Percentiles rank a stretch among this genome's conserved stretches.
phyloP scores from a whole-genome alignment of 2,797 vertebrate species.

The Smutsia gigantea region DNA sequence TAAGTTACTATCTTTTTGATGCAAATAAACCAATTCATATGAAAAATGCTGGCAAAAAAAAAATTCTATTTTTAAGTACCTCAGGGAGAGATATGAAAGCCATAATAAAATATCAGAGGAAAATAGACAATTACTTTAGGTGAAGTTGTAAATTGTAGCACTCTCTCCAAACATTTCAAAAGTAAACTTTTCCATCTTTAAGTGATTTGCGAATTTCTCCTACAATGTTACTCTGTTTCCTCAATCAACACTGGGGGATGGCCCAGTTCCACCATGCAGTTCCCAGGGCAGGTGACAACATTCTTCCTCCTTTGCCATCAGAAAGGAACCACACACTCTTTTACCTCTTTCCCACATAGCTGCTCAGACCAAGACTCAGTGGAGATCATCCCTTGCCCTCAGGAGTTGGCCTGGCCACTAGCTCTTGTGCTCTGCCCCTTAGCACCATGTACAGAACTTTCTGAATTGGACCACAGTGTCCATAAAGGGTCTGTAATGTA shows the following conservation, averaged over 20 bases:
- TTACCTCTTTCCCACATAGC: not conserved
- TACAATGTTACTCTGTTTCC: not conserved
- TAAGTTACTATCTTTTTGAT: conserved; percentile 8
- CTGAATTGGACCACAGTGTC: not conserved
- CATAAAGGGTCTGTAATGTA: not conserved
- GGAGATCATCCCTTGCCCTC: fast-evolving
- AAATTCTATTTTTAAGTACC: not conserved
- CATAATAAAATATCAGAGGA: not conserved
- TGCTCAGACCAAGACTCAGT: fast-evolving
- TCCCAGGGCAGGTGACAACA: not conserved
- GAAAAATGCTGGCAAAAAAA: conserved; percentile 1
- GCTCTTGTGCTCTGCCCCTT: fast-evolving
- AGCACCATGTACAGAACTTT: not conserved
- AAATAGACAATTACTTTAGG: not conserved
- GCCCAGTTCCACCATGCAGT: too few relatives aligned
- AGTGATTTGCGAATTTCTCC: not conserved
- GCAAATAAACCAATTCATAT: not conserved
- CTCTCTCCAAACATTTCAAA: not conserved
- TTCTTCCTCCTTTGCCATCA: not conserved
- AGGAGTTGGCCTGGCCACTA: not conserved
- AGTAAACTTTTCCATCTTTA: not conserved
- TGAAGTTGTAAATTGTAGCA: not conserved
- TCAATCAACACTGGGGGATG: not conserved
- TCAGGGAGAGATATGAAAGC: conserved; percentile 24
- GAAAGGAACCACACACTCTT: not conserved